Base-by-base conservation (phyloP, 2,113 vertebrate genomes). In the Zapus hudsonius region DNA sequence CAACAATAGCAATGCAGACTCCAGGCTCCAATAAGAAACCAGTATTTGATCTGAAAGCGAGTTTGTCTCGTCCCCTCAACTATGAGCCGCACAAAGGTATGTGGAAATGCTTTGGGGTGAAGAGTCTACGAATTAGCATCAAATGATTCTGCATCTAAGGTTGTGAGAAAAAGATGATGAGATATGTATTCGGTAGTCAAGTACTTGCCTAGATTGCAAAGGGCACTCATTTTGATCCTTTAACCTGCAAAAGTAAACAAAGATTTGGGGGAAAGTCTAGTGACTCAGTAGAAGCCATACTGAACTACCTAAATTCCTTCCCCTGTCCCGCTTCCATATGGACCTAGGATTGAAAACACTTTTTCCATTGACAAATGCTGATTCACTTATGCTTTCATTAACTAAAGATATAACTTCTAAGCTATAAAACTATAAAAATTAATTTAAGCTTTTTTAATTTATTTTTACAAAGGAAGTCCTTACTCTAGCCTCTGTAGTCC, bases 61-160 rank as follows among this genome's bases (percentile, higher is more conserved):
- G 99, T 94, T 98, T 99, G 92, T 98, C 99, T 11, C 98, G 98
- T 69, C 99, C 99, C 0, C 99, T 99, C 90, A 73, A 55, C 40
- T 99, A 99, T 94, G 98, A 99, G 95, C 99, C 99, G 36, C 99
- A 99, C 64, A 99, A 97, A 98, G 99, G 99, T 99, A 97, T 75
- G 98, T 3, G 78, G 19, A 72, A 75, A 7, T 79, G 23, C 74
- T 66, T 29, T 83, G 15, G 7, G 19, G 25, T 61, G 44, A 0
- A 31, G 31, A 3, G 31, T 23, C 17, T 4, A 7, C 3, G n/a
- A 66, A 2, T 33, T 76, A 36, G 40, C 27, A 85, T 64, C 75
- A 44, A 87, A 76, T 19, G 55, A 9, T 61, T 87, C 23, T 90
- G 23, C 8, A 42, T 44, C 52, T 88, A 17, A 91, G 27, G 25